phyloP scores from a whole-genome alignment of 2,113 vertebrate species.

The Limanda limanda region DNA sequence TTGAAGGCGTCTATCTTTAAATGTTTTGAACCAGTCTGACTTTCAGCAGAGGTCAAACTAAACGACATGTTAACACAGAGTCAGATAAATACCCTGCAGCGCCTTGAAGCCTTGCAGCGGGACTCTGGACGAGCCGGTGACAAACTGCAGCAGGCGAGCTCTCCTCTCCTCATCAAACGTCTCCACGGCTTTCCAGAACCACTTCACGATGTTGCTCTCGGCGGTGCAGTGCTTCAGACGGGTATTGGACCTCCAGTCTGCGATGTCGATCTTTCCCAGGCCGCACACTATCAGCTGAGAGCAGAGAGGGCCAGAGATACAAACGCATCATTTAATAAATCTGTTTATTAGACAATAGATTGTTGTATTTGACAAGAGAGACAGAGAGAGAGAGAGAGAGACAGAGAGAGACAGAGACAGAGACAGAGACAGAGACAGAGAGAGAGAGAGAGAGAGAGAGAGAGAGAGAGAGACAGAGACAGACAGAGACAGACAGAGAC shows the following conservation, averaged over 20 bases:
- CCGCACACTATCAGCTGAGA: conserved; percentile 96
- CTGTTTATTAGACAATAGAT: too few relatives aligned
- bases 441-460: too few relatives aligned
- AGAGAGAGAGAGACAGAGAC: too few relatives aligned
- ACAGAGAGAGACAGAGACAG: too few relatives aligned
- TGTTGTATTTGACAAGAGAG: too few relatives aligned
- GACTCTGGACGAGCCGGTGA: conserved; percentile 96
- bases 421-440: too few relatives aligned
- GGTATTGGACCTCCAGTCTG: conserved; percentile 97
- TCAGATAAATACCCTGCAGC: conserved; percentile 87
- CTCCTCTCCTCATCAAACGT: conserved; percentile 95
- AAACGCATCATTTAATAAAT: too few relatives aligned
- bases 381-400: too few relatives aligned
- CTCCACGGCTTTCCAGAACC: conserved; percentile 99
- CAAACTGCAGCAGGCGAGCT: conserved; percentile 96
- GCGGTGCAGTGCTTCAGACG: conserved; percentile 98
- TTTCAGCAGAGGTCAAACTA: too few relatives aligned
- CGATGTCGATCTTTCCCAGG: conserved; percentile 97
- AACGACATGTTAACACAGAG: not conserved
- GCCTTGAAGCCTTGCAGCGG: conserved; percentile 99
- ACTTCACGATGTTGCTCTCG: conserved; percentile 96
- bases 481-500: too few relatives aligned
- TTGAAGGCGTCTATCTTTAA: too few relatives aligned
- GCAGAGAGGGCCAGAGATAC: not conserved
- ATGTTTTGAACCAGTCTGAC: too few relatives aligned